These are phyloP conservation scores for Pocillopora meandrina DNA, from an alignment of 92 coral and sea anemone species.

Conservation along the genomic window DNA sequence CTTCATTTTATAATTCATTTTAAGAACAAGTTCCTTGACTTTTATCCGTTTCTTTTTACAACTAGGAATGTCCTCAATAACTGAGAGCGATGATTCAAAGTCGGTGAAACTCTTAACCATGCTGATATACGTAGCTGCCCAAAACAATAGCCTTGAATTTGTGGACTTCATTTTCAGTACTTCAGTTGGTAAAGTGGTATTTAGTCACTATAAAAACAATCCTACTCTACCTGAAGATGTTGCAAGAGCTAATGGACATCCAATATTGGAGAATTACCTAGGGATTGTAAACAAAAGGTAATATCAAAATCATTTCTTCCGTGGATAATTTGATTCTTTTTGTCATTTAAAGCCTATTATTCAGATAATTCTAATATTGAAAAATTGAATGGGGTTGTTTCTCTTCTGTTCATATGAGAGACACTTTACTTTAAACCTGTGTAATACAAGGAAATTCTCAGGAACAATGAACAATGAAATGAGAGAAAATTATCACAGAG, in stretches of 20 bases:
- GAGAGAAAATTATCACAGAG: too few relatives aligned
- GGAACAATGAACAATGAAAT: too few relatives aligned
- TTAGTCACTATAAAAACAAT: neutral
- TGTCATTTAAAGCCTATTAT: too few relatives aligned
- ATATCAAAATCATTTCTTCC: neutral
- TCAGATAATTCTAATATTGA: too few relatives aligned
- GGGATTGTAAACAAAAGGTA: constrained; percentile 6
- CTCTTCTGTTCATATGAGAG: too few relatives aligned
- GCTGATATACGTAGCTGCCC: constrained; percentile 12
- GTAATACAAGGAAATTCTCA: too few relatives aligned
- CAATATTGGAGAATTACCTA: constrained; percentile 11
- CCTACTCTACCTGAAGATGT: constrained; percentile 26
- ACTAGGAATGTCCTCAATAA: neutral
- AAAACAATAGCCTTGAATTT: neutral
- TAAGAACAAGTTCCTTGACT: too few relatives aligned
- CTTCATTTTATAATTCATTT: too few relatives aligned
- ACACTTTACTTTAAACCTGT: too few relatives aligned
- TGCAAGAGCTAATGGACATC: constrained; percentile 21
- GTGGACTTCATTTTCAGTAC: constrained; percentile 29
- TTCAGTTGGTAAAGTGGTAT: constrained; percentile 10
- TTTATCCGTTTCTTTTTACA: neutral
- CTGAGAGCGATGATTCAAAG: neutral
- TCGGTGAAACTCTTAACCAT: neutral
- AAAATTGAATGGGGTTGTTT: too few relatives aligned
- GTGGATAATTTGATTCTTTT: neutral